Base-by-base conservation (phyloP, 2,113 vertebrate genomes). In the Gallinago undulata region DNA sequence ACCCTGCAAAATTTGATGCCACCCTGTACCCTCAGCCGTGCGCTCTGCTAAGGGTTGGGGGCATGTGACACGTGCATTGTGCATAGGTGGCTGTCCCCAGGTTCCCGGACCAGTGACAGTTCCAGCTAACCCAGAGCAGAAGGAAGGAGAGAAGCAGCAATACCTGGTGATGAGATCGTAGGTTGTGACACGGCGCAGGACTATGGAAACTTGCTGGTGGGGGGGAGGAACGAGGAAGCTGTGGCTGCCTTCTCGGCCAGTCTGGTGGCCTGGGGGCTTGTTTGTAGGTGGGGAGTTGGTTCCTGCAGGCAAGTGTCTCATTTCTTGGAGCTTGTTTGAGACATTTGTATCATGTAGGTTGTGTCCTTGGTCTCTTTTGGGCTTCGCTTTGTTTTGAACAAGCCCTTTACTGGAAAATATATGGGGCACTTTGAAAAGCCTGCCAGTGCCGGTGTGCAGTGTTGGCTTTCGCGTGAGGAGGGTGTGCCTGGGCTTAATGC, bases 21-120 rank as follows among this genome's bases (percentile, higher is more conserved):
- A 7, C 7, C 47, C 10, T 4, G 3, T 30, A 4, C 18, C 4
- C 1, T 37, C 19, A 31, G 19, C 9, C 31, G 15, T 4, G 19
- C 1, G 7, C 48, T 22, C 19, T 2, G 39, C 0, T 9, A 10
- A 35, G 17, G 14, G 37, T 0, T 21, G 28, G 15, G 19, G 67
- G 33, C 19, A 27, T 2, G 2, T 3, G 10, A 39, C 47, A 9
- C 0, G 0, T 0, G 13, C 1, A 0, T 16, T 4, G 5, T 66
- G 24, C 1, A 0, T 5, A 4, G 14, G 41, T 31, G 55, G 16
- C 31, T 23, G 7, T 21, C 41, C 17, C 47, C 43, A 4, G n/a
- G 3, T 27, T 31, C 60, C 47, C 14, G n/a, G 25, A 21, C 5
- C 21, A 8, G 13, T 22, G 30, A n/a, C 25, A n/a, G 45, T 51